Evolutionary conservation across 1,140 invertebrate species (phyloP), one percentile per base, ranked within the genome.

Genomic region (Cepaea nemoralis): DNA sequence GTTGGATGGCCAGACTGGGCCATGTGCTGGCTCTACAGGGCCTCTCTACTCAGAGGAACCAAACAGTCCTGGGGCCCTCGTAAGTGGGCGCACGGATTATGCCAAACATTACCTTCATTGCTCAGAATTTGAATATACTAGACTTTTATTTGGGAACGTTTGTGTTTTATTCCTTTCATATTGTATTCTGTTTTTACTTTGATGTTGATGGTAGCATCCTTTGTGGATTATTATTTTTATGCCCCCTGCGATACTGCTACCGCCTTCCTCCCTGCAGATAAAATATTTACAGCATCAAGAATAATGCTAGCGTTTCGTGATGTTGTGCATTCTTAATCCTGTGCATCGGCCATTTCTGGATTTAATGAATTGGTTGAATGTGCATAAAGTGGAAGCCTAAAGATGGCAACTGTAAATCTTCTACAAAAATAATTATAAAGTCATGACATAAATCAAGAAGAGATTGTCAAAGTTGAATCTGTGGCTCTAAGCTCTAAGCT

Each of bases 1-100:
- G 40, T 35, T 73, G 78, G 78, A 80, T 24, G 67, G 77, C 59
- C 76, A 40, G 59, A 24, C 8, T 37, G 40, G 35, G 69, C 77
- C 63, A 10, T 50, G 63, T 67, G 59, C 77, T 42, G 77, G 77
- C 66, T 79, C 59, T 35, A 37, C 77, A 67, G 77, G 77, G 78
- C 50, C 78, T 37, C 69, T 73, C 69, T 73, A 80, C 78, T 67
- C 69, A 50, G 78, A 80, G 78, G 78, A 80, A 73, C 78, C 78
- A 2, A 80, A 73, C 78, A 80, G 78, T 37, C 78, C 78, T 48
- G 78, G 78, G 67, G 78, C 45, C 45, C 78, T 73, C 31, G 78
- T 80, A 80, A 80, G 78, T 80, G 78, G 67, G 33, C 67, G 78
- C 78, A 80, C 78, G 78, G 59, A 78, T 48, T 50, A 12, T 45